These are phyloP conservation scores for Palythoa heliodiscus DNA, from an alignment of 92 coral and sea anemone genomes.

Conservation along the genomic window DNA sequence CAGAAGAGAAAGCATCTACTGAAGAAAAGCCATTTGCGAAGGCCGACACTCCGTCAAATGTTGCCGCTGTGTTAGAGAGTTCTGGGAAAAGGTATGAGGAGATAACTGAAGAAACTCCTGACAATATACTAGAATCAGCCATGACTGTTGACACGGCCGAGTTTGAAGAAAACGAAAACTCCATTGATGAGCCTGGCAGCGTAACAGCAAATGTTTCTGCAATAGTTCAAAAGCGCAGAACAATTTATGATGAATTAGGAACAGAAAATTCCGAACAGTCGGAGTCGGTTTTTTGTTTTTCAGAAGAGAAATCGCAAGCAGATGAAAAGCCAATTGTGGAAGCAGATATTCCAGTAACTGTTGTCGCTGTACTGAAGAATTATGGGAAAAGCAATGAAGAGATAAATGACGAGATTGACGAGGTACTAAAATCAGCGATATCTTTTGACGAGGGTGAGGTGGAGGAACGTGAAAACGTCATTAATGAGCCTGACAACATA, in stretches of 20 bases:
- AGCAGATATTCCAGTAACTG: constrained; percentile 9
- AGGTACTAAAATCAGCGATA: not conserved
- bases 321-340: constrained; percentile 34
- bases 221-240: not conserved
- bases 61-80: not conserved
- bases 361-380: constrained; percentile 1
- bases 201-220: too few species aligned
- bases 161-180: not conserved
- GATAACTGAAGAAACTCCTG: too few species aligned
- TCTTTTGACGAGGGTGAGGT: not conserved
- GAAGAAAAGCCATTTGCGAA: not conserved
- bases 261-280: not conserved
- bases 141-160: too few species aligned
- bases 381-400: not conserved
- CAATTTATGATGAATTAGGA: not conserved
- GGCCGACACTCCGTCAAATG: not conserved
- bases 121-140: not conserved
- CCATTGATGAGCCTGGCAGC: not conserved
- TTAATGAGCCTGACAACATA: not conserved
- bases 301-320: constrained; percentile 24
- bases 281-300: constrained; percentile 7
- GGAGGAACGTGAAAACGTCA: constrained; percentile 1
- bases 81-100: too few species aligned
- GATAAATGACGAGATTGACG: not conserved
- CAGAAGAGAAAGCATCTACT: constrained; percentile 16